Percentiles rank a stretch among this genome's conserved stretches.
Evolutionary conservation across 1,140 invertebrate genomes (phyloP).

Genomic region (Solenopsis invicta): DNA sequence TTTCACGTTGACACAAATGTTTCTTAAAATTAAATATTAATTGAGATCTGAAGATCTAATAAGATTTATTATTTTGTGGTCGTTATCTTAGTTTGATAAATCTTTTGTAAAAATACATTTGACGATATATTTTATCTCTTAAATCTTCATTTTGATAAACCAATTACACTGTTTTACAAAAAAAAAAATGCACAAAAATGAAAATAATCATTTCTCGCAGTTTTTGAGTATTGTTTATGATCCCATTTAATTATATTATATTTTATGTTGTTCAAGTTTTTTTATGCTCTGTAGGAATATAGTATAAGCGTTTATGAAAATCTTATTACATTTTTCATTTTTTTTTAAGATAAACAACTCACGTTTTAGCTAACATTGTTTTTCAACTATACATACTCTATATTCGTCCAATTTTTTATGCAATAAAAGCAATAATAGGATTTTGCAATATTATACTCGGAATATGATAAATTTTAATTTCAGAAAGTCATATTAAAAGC

Average conservation of each 20-base stretch:
- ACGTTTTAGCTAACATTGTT: background rate
- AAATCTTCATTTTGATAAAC: constrained; percentile 7
- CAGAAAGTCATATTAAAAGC: background rate
- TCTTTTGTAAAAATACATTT: background rate
- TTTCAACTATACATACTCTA: background rate
- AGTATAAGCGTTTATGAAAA: background rate
- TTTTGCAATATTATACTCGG: background rate
- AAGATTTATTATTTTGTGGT: background rate
- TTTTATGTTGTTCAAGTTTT: too few species aligned
- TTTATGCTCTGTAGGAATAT: background rate
- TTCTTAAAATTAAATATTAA: constrained; percentile 2
- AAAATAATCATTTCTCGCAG: background rate
- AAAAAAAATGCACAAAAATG: background rate
- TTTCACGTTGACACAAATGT: background rate
- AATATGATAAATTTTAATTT: constrained; percentile 20
- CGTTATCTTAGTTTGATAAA: background rate
- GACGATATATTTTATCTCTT: background rate
- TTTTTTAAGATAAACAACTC: background rate
- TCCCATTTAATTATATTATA: background rate
- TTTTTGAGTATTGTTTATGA: background rate
- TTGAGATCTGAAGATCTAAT: background rate
- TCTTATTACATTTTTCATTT: background rate
- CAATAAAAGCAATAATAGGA: background rate
- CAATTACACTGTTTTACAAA: background rate
- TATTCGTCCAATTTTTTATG: background rate